These are phyloP conservation scores for Sinohyriopsis cumingii DNA, from an alignment of 2,888 invertebrate genomes.

Conservation along the genomic window DNA sequence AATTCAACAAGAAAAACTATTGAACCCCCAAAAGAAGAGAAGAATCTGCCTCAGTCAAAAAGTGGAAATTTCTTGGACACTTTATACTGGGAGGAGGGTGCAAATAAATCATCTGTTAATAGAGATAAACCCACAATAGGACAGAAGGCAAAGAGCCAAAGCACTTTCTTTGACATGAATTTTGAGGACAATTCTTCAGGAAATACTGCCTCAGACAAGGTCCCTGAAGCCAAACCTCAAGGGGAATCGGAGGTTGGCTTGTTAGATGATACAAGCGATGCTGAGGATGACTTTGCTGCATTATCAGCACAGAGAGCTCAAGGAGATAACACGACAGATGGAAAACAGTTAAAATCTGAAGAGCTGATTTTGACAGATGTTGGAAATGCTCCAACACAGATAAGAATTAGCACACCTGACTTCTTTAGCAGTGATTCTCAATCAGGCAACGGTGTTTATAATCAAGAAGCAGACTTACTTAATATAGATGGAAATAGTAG, in stretches of 20 bases:
- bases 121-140: conserved; percentile 10
- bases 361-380: too few relatives aligned
- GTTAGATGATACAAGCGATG: conserved; percentile 49
- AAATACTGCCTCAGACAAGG: not conserved
- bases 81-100: conserved; percentile 35
- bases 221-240: conserved; percentile 16
- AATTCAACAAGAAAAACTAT: not conserved
- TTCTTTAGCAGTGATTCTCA: not conserved
- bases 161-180: conserved; percentile 13
- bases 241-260: conserved; percentile 40
- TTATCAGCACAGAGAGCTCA: conserved; percentile 39
- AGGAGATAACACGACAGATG: conserved; percentile 2
- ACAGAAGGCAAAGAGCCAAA: conserved; percentile 4
- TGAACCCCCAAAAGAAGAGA: conserved; percentile 12
- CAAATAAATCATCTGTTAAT: not conserved
- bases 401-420: conserved; percentile 4
- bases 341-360: not conserved
- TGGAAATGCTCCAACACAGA: not conserved
- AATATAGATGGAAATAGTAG: conserved; percentile 37
- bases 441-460: conserved; percentile 3
- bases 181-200: conserved; percentile 1
- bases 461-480: conserved; percentile 49
- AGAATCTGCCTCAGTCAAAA: not conserved
- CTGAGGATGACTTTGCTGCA: conserved; percentile 59
- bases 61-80: conserved; percentile 35